Conservation (phyloP, 2,113 vertebrate genomes). For the Pteropus alecto region DNA sequence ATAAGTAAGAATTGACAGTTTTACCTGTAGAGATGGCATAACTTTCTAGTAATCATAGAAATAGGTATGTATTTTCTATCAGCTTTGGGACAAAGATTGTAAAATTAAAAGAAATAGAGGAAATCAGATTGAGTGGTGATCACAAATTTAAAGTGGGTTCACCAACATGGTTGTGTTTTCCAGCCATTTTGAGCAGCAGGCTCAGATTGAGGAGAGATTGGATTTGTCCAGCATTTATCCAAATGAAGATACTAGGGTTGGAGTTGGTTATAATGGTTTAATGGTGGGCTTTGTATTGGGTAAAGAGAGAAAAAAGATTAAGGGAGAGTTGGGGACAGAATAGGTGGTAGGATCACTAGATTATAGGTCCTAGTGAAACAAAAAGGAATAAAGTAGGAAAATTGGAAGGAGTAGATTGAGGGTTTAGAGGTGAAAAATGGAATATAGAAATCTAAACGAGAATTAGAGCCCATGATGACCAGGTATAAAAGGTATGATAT, state of each 20-base stretch:
- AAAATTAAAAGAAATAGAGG: not conserved
- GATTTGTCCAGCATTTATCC: not conserved
- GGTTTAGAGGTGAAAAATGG: not conserved
- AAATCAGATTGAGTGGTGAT: not conserved
- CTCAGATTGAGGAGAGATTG: not conserved
- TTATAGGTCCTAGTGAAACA: not conserved
- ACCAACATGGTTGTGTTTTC: not conserved
- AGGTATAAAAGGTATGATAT: not conserved
- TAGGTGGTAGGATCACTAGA: not conserved
- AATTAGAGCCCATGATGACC: not conserved
- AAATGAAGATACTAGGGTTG: not conserved
- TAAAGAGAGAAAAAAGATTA: not conserved
- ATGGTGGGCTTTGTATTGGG: not conserved
- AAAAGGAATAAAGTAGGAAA: not conserved
- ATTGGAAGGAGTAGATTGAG: not conserved
- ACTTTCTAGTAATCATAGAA: not conserved
- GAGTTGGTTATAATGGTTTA: not conserved
- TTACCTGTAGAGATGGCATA: not conserved
- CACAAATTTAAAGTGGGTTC: not conserved
- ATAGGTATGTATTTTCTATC: not conserved
- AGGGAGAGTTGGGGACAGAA: not conserved
- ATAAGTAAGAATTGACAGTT: not conserved
- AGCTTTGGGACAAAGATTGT: not conserved
- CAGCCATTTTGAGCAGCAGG: not conserved
- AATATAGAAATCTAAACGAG: not conserved